phyloP scores from a whole-genome alignment of 2,113 vertebrate species.

The Myxocyprinus asiaticus region DNA sequence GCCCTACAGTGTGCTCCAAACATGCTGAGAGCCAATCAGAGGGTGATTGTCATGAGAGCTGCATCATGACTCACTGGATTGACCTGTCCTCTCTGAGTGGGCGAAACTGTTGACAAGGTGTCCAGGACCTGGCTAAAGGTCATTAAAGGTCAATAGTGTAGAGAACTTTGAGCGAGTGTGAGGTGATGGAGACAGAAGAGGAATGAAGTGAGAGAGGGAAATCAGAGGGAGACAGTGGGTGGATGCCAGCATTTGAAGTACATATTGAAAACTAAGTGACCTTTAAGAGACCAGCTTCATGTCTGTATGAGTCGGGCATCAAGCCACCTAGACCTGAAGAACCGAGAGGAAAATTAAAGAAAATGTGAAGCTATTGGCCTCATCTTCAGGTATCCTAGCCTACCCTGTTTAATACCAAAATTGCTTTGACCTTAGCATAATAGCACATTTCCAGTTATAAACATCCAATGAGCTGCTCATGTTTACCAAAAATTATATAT shows the following conservation, averaged over 20 bases:
- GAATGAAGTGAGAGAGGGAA: background rate
- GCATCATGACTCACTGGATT: background rate
- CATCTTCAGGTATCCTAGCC: background rate
- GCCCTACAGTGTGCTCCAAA: background rate
- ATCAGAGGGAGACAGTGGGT: slow-evolving; percentile 18
- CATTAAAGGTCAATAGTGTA: slow-evolving; percentile 11
- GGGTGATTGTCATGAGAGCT: slow-evolving; percentile 1
- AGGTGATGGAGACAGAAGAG: background rate
- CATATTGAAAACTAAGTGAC: slow-evolving; percentile 28
- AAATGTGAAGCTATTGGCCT: background rate
- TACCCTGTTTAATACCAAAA: too few relatives aligned
- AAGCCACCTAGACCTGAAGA: slow-evolving; percentile 6
- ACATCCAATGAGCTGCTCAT: background rate
- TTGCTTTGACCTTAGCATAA: background rate
- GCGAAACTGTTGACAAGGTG: background rate
- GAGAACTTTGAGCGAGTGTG: background rate
- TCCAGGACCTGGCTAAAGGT: background rate
- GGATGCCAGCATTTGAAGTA: slow-evolving; percentile 24
- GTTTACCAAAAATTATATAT: too few relatives aligned
- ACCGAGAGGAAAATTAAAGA: slow-evolving; percentile 23
- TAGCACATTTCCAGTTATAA: background rate
- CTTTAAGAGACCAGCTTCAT: slow-evolving; percentile 28
- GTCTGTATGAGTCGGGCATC: slow-evolving; percentile 4
- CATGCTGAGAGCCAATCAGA: slow-evolving; percentile 18
- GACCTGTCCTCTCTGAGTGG: slow-evolving; percentile 10